These are phyloP conservation scores for Mustela nigripes DNA, from an alignment of 2,113 vertebrate genomes.

Conservation along the genomic window DNA sequence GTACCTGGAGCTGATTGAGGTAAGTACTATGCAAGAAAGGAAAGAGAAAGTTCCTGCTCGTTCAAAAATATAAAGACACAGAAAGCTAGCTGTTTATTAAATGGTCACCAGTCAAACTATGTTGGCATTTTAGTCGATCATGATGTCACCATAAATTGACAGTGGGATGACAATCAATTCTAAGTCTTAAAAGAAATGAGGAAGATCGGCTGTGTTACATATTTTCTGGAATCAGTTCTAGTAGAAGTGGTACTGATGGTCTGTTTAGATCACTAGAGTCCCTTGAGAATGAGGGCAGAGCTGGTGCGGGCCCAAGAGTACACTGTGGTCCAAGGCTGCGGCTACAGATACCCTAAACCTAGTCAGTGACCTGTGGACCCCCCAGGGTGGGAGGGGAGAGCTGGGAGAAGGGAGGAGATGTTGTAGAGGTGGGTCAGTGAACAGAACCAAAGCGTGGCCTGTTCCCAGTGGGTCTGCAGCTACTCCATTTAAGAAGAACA, in stretches of 20 bases:
- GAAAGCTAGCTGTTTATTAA: not conserved
- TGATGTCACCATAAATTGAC: not conserved
- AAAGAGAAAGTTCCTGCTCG: not conserved
- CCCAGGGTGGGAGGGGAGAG: not conserved
- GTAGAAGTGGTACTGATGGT: not conserved
- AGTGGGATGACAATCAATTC: not conserved
- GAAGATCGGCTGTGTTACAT: not conserved
- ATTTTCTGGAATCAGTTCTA: not conserved
- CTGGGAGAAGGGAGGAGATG: not conserved
- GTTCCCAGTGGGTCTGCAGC: not conserved
- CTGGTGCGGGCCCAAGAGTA: too few species aligned
- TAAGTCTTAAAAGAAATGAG: not conserved
- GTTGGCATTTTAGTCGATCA: not conserved
- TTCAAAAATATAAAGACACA: not conserved
- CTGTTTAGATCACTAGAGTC: not conserved
- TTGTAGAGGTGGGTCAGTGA: not conserved
- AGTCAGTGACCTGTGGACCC: not conserved
- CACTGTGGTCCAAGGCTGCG: not conserved
- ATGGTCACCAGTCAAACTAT: not conserved
- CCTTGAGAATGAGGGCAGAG: not conserved
- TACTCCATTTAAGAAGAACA: not conserved
- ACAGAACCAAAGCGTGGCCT: not conserved
- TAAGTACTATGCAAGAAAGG: not conserved
- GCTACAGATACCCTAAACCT: not conserved
- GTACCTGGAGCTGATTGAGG: not conserved